Conservation (phyloP, 2,888 invertebrate genomes). For the Nomada fabriciana region DNA sequence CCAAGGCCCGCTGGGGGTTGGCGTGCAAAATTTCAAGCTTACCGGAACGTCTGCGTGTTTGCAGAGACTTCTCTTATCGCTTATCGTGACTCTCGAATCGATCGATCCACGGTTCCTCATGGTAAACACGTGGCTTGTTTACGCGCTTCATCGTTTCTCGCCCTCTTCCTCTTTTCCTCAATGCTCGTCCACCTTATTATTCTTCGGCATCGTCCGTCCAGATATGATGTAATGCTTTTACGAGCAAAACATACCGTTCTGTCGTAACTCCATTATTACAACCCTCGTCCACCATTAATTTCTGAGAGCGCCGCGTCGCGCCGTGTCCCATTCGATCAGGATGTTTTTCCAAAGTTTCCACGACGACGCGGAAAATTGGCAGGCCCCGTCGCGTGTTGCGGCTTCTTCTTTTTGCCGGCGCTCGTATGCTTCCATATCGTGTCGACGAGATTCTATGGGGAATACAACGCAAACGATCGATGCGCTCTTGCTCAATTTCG, state of each 20-base stretch:
- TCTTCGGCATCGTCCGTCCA: constrained; percentile 21
- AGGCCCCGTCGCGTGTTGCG: not conserved
- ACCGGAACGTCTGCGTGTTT: constrained; percentile 30
- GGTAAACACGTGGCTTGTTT: constrained; percentile 71
- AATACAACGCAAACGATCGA: constrained; percentile 11
- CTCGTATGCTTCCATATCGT: not conserved
- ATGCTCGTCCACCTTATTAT: constrained; percentile 13
- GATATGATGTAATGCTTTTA: constrained; percentile 50
- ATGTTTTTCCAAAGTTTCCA: not conserved
- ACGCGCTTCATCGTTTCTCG: constrained; percentile 47
- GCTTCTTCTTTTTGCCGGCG: not conserved
- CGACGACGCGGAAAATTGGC: not conserved
- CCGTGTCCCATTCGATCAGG: not conserved
- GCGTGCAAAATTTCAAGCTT: not conserved
- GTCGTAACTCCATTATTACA: constrained; percentile 3
- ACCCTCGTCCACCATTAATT: not conserved
- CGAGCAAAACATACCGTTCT: constrained; percentile 43
- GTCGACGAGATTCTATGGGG: not conserved
- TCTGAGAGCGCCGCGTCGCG: not conserved
- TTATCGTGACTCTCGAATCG: constrained; percentile 62
- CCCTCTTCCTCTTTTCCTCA: not conserved
- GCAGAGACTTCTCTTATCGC: constrained; percentile 51
- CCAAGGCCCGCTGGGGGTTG: not conserved
- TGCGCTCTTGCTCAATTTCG: constrained; percentile 56
- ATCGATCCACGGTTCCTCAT: constrained; percentile 65